These are phyloP conservation scores for Lordiphosa stackelbergi DNA, from an alignment of 1,140 invertebrate genomes.

Conservation along the genomic window DNA sequence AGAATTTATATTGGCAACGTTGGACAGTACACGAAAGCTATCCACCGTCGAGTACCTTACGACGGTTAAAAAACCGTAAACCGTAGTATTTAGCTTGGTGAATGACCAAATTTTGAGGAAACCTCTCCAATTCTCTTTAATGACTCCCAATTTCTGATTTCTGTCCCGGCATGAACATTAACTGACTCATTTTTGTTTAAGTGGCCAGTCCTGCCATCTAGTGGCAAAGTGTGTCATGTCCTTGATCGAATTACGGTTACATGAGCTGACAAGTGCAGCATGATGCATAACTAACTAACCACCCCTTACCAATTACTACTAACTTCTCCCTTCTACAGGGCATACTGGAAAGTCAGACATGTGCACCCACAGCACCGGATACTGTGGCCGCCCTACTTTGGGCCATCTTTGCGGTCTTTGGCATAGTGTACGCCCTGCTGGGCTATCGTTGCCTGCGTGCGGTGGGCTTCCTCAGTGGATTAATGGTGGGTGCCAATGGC, in stretches of 20 bases:
- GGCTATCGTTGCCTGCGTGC: slow-evolving; percentile 93
- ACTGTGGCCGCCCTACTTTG: slow-evolving; percentile 67
- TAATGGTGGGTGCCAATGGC: slow-evolving; percentile 87
- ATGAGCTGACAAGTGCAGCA: neutral
- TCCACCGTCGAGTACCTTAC: no score
- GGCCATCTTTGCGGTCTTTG: slow-evolving; percentile 78
- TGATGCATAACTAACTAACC: neutral
- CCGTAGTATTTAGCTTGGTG: no score
- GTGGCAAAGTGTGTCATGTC: neutral
- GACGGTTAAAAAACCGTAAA: no score
- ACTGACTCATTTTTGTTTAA: no score
- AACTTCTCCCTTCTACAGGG: slow-evolving; percentile 47
- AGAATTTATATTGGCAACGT: no score
- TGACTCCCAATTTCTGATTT: no score
- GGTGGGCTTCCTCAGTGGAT: slow-evolving; percentile 92
- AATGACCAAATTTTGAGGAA: no score
- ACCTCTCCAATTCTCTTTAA: no score
- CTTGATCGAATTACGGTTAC: neutral
- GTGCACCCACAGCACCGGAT: slow-evolving; percentile 66
- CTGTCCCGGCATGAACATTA: neutral
- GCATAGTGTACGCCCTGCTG: slow-evolving; percentile 81
- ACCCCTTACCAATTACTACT: no score
- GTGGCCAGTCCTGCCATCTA: no score
- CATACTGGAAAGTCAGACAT: slow-evolving; percentile 70
- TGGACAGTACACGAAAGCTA: no score